Evolutionary conservation across 2,113 vertebrate genomes (phyloP).

Genomic region (Pterocles gutturalis): DNA sequence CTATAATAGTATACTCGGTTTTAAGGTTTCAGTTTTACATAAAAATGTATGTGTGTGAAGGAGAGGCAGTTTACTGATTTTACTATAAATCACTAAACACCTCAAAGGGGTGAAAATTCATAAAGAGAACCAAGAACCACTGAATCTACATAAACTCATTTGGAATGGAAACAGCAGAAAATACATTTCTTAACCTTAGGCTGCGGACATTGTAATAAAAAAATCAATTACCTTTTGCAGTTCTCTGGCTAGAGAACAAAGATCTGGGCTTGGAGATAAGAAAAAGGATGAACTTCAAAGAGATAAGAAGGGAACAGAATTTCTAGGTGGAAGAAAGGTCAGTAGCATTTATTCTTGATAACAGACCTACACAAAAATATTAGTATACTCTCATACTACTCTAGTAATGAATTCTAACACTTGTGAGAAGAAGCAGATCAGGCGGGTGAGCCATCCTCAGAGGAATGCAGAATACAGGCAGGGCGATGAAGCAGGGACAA

Average conservation of each 20-base stretch:
- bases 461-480: background rate
- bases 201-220: background rate
- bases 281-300: background rate
- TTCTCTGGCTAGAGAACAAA: background rate
- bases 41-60: background rate
- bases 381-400: background rate
- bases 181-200: background rate
- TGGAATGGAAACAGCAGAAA: background rate
- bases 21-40: background rate
- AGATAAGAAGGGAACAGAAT: background rate
- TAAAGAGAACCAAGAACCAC: background rate
- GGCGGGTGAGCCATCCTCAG: background rate
- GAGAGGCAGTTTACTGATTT: background rate
- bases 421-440: background rate
- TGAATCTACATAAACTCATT: background rate
- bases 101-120: background rate
- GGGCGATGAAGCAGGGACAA: background rate
- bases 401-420: background rate
- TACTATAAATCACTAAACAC: background rate
- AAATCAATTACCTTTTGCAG: background rate
- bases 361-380: background rate
- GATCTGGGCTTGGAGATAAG: background rate
- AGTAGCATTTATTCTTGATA: background rate
- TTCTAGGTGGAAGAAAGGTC: background rate
- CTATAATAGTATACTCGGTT: background rate